These are phyloP conservation scores for Osmerus mordax DNA, from an alignment of 2,113 vertebrate species.

Conservation along the genomic window DNA sequence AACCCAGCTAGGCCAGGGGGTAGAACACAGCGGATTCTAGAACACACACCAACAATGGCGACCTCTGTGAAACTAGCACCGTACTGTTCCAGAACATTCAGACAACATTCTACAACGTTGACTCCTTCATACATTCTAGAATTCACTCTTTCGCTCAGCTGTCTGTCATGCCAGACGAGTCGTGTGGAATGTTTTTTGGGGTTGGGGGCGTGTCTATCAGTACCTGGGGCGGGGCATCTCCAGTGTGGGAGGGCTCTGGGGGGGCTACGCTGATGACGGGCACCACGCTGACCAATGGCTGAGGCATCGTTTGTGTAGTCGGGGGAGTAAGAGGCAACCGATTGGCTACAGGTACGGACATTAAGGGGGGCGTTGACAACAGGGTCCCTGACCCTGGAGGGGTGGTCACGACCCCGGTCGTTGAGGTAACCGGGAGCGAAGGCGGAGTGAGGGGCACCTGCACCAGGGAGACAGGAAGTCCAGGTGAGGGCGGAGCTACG, in stretches of 20 bases:
- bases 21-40: too few relatives aligned
- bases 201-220: constrained; percentile 27
- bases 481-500: constrained; percentile 59
- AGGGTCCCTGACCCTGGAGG: constrained; percentile 37
- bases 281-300: constrained; percentile 80
- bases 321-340: constrained; percentile 44
- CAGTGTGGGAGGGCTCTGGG: constrained; percentile 74
- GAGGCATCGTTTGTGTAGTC: constrained; percentile 75
- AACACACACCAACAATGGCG: neutral
- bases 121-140: too few relatives aligned
- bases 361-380: constrained; percentile 50
- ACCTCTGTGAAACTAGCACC: neutral
- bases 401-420: constrained; percentile 27
- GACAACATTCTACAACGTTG: too few relatives aligned
- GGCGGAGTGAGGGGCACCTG: constrained; percentile 72
- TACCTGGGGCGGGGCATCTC: constrained; percentile 89
- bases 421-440: constrained; percentile 69
- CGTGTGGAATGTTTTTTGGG: too few relatives aligned
- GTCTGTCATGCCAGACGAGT: too few relatives aligned
- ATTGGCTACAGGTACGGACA: constrained; percentile 28
- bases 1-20: too few relatives aligned
- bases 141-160: too few relatives aligned
- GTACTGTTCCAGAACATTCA: too few relatives aligned
- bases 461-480: constrained; percentile 61
- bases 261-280: constrained; percentile 87